phyloP scores from a whole-genome alignment of 2,888 invertebrate genomes.

The Achlya flavicornis region DNA sequence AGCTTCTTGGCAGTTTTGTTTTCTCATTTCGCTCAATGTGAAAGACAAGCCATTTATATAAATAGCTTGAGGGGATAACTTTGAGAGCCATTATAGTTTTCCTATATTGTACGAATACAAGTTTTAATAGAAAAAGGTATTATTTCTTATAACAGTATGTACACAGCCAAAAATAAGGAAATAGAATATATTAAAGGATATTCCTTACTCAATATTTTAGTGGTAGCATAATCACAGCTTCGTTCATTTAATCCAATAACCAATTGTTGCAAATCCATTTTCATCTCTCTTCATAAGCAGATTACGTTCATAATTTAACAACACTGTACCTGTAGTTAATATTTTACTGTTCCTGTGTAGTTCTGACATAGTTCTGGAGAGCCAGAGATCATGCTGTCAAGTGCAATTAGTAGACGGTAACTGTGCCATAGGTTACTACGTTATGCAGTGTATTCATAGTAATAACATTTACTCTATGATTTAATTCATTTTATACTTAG shows the following conservation, averaged over 20 bases:
- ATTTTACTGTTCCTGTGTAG: neutral
- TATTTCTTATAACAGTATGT: neutral
- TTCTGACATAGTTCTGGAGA: conserved; percentile 2
- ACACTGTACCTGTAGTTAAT: neutral
- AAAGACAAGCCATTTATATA: conserved; percentile 7
- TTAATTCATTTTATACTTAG: conserved; percentile 5
- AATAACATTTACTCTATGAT: neutral
- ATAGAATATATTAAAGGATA: neutral
- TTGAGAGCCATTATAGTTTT: neutral
- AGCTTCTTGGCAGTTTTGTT: neutral
- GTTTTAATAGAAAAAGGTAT: neutral
- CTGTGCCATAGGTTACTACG: neutral
- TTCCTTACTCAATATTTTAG: neutral
- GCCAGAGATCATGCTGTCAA: neutral
- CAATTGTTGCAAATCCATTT: neutral
- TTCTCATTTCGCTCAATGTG: conserved; percentile 5
- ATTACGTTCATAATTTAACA: neutral
- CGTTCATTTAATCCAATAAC: neutral
- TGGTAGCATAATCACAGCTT: neutral
- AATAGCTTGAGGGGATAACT: neutral
- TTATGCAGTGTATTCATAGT: neutral
- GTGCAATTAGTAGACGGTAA: neutral
- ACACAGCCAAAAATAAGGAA: neutral
- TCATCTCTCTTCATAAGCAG: neutral
- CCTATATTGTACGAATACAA: neutral